Conservation (phyloP, 2,888 invertebrate genomes). For the Bombylius discolor region DNA sequence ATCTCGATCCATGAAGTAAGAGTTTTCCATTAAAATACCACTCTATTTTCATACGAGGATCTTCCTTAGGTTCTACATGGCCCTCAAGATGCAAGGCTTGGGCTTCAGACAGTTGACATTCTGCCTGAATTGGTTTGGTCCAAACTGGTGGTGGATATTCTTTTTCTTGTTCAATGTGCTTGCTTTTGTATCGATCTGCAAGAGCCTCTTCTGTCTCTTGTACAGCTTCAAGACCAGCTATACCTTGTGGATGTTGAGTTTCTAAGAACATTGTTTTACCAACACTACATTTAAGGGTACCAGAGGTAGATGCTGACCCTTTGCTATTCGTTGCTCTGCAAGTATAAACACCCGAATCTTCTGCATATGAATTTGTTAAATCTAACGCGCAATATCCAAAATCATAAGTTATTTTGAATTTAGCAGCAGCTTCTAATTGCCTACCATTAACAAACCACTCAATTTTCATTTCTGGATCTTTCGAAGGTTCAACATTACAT, state of each 20-base stretch:
- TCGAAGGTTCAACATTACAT: slow-evolving; percentile 82
- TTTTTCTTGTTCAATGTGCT: slow-evolving; percentile 56
- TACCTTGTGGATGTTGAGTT: slow-evolving; percentile 91
- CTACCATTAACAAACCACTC: slow-evolving; percentile 95
- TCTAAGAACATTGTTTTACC: slow-evolving; percentile 69
- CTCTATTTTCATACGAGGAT: slow-evolving; percentile 79
- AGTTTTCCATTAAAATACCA: slow-evolving; percentile 91
- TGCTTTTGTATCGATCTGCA: slow-evolving; percentile 55
- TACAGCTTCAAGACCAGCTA: slow-evolving; percentile 77
- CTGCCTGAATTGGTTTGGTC: slow-evolving; percentile 67
- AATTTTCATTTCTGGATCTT: slow-evolving; percentile 78
- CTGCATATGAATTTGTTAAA: slow-evolving; percentile 72
- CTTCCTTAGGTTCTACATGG: slow-evolving; percentile 86
- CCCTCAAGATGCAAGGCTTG: slow-evolving; percentile 86
- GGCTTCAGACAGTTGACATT: slow-evolving; percentile 68
- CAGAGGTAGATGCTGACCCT: slow-evolving; percentile 81
- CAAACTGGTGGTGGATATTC: slow-evolving; percentile 77
- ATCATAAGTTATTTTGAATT: slow-evolving; percentile 86
- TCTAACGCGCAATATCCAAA: slow-evolving; percentile 93
- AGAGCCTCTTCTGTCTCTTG: slow-evolving; percentile 78
- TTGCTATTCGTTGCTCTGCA: slow-evolving; percentile 81
- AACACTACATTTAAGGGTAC: slow-evolving; percentile 71
- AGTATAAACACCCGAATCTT: slow-evolving; percentile 85
- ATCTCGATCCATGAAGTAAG: slow-evolving; percentile 74
- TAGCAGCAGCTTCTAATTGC: slow-evolving; percentile 73